Conservation (phyloP, 2,797 vertebrate species). For the Enteromius viviparus region DNA sequence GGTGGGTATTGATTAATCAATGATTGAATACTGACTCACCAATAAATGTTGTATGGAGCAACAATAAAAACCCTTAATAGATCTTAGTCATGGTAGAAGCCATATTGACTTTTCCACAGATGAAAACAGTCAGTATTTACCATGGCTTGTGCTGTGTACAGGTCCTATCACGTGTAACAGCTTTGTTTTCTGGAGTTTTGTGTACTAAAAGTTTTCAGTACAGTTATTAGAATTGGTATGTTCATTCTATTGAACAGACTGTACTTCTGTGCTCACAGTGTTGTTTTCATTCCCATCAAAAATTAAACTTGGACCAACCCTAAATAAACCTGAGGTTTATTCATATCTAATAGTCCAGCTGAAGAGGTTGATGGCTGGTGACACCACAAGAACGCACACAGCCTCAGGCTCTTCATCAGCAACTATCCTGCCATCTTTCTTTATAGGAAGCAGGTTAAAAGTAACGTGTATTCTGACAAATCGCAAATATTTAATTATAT, state of each 20-base stretch:
- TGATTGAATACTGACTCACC: neutral
- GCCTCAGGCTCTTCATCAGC: neutral
- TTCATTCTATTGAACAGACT: neutral
- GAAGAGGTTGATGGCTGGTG: neutral
- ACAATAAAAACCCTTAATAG: neutral
- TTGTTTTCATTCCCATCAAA: neutral
- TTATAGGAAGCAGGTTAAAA: neutral
- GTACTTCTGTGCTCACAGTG: neutral
- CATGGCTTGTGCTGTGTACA: neutral
- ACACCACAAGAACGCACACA: neutral
- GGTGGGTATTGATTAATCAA: slow-evolving; percentile 72
- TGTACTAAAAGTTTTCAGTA: neutral
- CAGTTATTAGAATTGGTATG: neutral
- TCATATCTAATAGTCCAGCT: too few species aligned
- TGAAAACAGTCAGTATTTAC: neutral
- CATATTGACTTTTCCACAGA: neutral
- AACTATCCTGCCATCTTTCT: neutral
- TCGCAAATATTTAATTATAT: neutral
- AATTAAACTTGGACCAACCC: neutral
- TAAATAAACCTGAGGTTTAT: neutral
- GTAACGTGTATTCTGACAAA: neutral
- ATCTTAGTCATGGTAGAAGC: neutral
- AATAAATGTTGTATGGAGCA: neutral
- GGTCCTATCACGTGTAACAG: neutral
- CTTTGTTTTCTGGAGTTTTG: slow-evolving; percentile 11